Base-by-base conservation (phyloP, 1,140 invertebrate genomes). In the Saccostrea cuccullata region DNA sequence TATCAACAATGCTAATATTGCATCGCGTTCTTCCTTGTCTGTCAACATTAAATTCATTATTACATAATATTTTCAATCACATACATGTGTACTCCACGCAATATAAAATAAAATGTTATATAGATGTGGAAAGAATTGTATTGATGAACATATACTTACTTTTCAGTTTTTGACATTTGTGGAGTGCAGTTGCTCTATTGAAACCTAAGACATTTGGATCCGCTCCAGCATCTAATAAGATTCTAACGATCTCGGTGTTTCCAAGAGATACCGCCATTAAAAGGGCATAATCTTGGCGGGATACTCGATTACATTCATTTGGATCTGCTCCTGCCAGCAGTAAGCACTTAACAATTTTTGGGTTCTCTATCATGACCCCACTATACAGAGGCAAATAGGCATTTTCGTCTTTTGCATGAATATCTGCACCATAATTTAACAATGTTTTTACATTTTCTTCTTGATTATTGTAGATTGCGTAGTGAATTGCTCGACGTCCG, bases 331-430 rank as follows among this genome's bases (percentile, higher is more conserved):
- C 98, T 91, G 97, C 97, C 92, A 97, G 97, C 5, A 98, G 94
- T 56, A 99, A 95, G 87, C 97, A 97, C 86, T 97, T 95, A 0
- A 98, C 98, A 92, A 98, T 98, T 85, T 97, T 97, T 90, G 98
- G 97, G 93, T 98, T 98, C 0, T 98, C 98, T 95, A 98, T 98
- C 92, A 98, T 98, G 0, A 98, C 97, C 15, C 98, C 98, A 0
- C 98, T 97, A 30, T 98, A 94, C 86, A 99, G 95, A 67, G 98
- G 97, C 64, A 98, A 98, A 60, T 98, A 98, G 13, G 73, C 82
- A 30, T 67, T 82, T 23, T 90, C 84, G 89, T 96, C 95, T 58
- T 95, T 90, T 4, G 95, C 94, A 89, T 95, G 95, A 0, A 95
- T 93, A 90, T 96, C 94, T 20, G 96, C 96, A 77, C 96, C 94